Base-by-base conservation (phyloP, 2,888 invertebrate genomes). In the Cremastinae sp. region DNA sequence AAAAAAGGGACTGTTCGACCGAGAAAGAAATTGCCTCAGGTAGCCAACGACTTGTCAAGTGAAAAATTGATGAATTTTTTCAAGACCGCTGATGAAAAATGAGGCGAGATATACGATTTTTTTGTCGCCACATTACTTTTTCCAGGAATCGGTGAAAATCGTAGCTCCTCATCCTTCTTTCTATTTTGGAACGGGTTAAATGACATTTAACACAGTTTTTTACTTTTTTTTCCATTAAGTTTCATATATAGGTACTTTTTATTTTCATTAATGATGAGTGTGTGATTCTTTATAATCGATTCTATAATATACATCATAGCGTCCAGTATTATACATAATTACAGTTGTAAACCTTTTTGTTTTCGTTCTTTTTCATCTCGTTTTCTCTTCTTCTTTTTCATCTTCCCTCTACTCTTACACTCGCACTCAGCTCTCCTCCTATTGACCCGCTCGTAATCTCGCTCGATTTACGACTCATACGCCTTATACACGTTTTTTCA, bases 281-380 rank as follows among this genome's bases (percentile, higher is more conserved):
- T 70, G 70, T 88, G 88, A 79, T 88, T 87, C 79, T 87, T 88
- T 87, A 88, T 89, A 89, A 89, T 89, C 88, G 88, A 87, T 61
- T 89, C 88, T 89, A 89, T 89, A 89, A 89, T 89, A 89, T 89
- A 89, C 89, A 89, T 88, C 87, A 87, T 89, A 89, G 89, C 88
- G 86, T 88, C 89, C 86, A 82, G 83, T 90, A 70, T 89, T 88
- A 88, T 88, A 88, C 88, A 88, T 88, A 88, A 89, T 89, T 89
- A 89, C 89, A 89, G 85, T 87, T 86, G 87, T 86, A 88, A 85
- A 88, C 87, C 83, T 85, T 79, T 64, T 68, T 41, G 12, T 34
- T 54, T 41, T 47, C 59, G 8, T 49, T 62, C 65, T 22, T 28
- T 28, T 28, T 28, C 28, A 28, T 28, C 28, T 28, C 28, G 2